Conservation (phyloP, 1,140 invertebrate genomes). For the Saccostrea glomerata region DNA sequence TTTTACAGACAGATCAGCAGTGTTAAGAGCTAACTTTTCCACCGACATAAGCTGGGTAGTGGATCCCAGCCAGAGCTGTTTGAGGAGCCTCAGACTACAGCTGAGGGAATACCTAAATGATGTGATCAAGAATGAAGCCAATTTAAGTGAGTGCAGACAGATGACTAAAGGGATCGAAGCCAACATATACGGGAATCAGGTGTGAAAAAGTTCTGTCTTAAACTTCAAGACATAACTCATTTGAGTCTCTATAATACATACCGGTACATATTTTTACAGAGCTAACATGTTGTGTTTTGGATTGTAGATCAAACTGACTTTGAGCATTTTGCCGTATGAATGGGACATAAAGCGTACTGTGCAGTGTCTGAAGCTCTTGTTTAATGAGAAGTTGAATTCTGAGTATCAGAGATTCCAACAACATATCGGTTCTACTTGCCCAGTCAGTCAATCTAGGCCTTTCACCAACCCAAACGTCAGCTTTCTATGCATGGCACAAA, state of each 20-base stretch:
- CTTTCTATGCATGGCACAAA: not conserved
- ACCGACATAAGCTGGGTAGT: not conserved
- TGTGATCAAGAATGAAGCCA: not conserved
- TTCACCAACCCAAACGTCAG: not conserved
- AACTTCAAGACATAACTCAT: not conserved
- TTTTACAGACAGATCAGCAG: not conserved
- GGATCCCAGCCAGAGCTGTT: not conserved
- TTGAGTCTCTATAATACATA: not conserved
- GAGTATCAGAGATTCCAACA: not conserved
- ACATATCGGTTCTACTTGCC: not conserved
- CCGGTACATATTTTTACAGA: too few relatives aligned
- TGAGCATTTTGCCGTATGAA: not conserved
- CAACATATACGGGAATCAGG: not conserved
- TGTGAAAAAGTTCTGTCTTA: not conserved
- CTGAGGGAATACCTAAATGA: not conserved
- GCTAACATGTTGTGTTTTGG: not conserved
- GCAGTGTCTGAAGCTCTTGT: not conserved
- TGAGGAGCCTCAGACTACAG: not conserved
- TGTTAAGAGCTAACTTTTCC: not conserved
- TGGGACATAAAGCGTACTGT: not conserved
- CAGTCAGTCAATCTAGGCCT: not conserved
- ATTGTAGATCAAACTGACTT: not conserved
- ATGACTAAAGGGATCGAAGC: not conserved
- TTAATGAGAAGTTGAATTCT: not conserved
- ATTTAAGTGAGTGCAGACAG: not conserved